Evolutionary conservation across 2,797 vertebrate genomes (phyloP).

Genomic region (Heliangelus exortis): DNA sequence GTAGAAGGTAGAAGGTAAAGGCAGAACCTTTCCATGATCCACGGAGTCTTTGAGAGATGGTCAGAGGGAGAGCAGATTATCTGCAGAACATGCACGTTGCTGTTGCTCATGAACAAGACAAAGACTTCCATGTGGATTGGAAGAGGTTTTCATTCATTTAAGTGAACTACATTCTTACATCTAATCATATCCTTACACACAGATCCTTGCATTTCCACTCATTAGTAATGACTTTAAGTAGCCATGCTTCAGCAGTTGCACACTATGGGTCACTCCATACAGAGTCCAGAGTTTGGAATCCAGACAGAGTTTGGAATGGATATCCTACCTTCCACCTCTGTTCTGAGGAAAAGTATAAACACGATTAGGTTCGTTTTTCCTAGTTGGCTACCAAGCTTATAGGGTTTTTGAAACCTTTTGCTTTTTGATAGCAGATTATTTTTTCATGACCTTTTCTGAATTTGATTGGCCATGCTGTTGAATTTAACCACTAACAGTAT

Average conservation of each 20-base stretch:
- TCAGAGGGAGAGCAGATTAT: conserved; percentile 68
- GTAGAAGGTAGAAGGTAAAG: background rate
- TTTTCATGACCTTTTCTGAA: background rate
- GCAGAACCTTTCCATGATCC: conserved; percentile 46
- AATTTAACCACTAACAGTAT: background rate
- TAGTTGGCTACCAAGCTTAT: background rate
- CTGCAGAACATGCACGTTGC: background rate
- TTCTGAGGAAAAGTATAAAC: background rate
- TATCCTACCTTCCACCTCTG: background rate
- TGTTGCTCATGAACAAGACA: background rate
- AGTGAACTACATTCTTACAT: background rate
- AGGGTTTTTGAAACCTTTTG: background rate
- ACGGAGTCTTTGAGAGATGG: conserved; percentile 74
- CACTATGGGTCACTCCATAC: background rate
- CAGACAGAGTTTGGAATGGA: background rate
- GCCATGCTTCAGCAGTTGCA: background rate
- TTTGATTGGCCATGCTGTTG: background rate
- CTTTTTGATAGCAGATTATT: background rate
- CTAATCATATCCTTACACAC: background rate
- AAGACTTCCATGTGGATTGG: background rate
- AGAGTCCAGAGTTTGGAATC: background rate
- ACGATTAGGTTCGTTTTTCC: background rate
- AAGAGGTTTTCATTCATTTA: background rate
- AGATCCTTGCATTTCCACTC: background rate
- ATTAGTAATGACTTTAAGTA: accelerated